These are phyloP conservation scores for Nesogale talazaci DNA, from an alignment of 2,113 vertebrate genomes.

Conservation along the genomic window DNA sequence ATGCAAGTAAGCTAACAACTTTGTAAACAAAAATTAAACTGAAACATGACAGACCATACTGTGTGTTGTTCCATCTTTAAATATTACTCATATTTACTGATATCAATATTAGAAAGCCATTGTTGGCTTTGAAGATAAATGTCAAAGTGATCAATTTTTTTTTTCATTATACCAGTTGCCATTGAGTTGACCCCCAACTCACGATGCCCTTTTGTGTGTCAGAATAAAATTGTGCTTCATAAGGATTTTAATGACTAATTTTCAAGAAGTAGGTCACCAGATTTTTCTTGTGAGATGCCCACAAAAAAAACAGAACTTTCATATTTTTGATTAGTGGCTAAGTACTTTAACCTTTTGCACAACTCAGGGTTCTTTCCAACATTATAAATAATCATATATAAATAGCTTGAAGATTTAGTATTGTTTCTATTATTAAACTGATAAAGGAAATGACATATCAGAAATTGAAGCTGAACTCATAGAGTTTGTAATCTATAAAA, in stretches of 20 bases:
- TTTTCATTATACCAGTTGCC: neutral
- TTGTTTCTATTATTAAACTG: slow-evolving; percentile 44
- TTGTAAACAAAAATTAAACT: slow-evolving; percentile 27
- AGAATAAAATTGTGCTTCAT: neutral
- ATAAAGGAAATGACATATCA: neutral
- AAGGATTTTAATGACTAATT: neutral
- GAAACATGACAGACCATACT: slow-evolving; percentile 12
- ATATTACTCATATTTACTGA: neutral
- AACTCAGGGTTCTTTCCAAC: neutral
- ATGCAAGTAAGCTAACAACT: slow-evolving; percentile 6
- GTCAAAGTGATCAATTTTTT: neutral
- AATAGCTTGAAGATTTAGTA: slow-evolving; percentile 47
- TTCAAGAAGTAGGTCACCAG: neutral
- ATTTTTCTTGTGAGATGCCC: neutral
- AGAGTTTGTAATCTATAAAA: slow-evolving; percentile 42
- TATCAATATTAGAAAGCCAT: neutral
- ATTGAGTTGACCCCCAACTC: neutral
- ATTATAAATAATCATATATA: neutral
- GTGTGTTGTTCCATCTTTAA: slow-evolving; percentile 20
- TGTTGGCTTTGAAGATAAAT: slow-evolving; percentile 7
- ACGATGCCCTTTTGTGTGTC: neutral
- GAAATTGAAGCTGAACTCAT: slow-evolving; percentile 34
- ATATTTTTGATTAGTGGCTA: neutral
- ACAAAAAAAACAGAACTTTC: neutral
- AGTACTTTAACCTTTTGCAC: neutral